phyloP scores from a whole-genome alignment of 2,797 vertebrate genomes.

The Discoglossus pictus region DNA sequence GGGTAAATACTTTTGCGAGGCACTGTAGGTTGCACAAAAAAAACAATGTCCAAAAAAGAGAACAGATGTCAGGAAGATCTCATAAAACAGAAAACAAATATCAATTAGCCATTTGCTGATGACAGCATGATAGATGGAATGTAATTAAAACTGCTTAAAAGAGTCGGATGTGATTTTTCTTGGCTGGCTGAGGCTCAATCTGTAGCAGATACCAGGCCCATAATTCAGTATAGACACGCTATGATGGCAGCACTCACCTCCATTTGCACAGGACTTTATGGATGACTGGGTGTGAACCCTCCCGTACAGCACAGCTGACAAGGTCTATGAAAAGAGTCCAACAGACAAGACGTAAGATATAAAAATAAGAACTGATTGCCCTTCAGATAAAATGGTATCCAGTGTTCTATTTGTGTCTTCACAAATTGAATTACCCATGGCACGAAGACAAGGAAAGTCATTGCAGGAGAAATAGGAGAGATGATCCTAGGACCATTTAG shows the following conservation, averaged over 20 bases:
- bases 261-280: background rate
- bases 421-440: slow-evolving; percentile 1
- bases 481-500: no score
- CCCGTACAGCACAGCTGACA: slow-evolving; percentile 5
- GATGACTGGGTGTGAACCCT: slow-evolving; percentile 4
- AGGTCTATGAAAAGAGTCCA: slow-evolving; percentile 26
- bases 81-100: slow-evolving; percentile 24
- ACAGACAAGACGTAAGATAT: background rate
- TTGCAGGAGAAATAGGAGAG: background rate
- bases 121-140: slow-evolving; percentile 31
- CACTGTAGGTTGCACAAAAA: no score
- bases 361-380: slow-evolving; percentile 4
- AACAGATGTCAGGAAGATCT: slow-evolving; percentile 11
- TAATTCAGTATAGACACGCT: slow-evolving; percentile 13
- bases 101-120: slow-evolving; percentile 27
- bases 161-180: slow-evolving; percentile 9
- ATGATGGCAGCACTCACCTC: background rate
- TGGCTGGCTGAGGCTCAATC: slow-evolving; percentile 4
- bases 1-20: no score
- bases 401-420: slow-evolving; percentile 12
- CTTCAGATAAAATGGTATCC: background rate
- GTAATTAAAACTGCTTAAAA: slow-evolving; percentile 16
- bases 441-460: background rate
- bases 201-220: slow-evolving; percentile 17
- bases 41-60: slow-evolving; percentile 2